Evolutionary conservation across 2,888 invertebrate species (phyloP), one percentile per base, ranked within the genome.

Genomic region (Cosmia pyralina): DNA sequence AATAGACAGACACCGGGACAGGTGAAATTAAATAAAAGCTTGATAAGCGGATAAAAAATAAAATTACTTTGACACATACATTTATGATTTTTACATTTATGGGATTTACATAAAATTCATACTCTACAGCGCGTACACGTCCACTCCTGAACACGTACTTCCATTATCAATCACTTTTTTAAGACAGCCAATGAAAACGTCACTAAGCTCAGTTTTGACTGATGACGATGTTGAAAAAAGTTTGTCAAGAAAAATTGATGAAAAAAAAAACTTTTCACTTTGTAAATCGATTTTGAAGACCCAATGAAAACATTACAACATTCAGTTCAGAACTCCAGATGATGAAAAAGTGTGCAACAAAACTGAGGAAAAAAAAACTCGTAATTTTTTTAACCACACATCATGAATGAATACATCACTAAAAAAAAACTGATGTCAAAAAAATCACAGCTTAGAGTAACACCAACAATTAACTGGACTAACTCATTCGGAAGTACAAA

Each of bases 121-220:
- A 79, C 79, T 59, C 34, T 48, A 28, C 76, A 79, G 0, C 48
- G 57, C 7, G 63, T n/a, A 34, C 79, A 64, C 0, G 46, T 79
- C 79, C 79, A 76, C 15, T 41, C 22, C n/a, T 72, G 58, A 7
- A 72, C 63, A 22, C 53, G 63, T 10, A 72, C 22, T 19, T 79
- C 73, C 79, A 72, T 79, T 58, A 17, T 59, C 4, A 79, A 17
- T 50, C 38, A 75, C 57, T 62, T 55, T 77, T 38, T n/a, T 28
- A 19, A 0, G 2, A 57, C 8, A 6, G 1, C 11, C 28, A 58
- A 58, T 46, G 1, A 41, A 22, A 19, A 38, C 15, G 28, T 10
- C 44, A 58, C 38, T 13, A 50, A 3, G 0, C 8, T 52, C n/a
- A 75, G 1, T 1, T 50, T 5, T 2, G 5, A 46, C 22, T n/a